phyloP scores from a whole-genome alignment of 2,888 invertebrate genomes.

The Drosophila mimica region DNA sequence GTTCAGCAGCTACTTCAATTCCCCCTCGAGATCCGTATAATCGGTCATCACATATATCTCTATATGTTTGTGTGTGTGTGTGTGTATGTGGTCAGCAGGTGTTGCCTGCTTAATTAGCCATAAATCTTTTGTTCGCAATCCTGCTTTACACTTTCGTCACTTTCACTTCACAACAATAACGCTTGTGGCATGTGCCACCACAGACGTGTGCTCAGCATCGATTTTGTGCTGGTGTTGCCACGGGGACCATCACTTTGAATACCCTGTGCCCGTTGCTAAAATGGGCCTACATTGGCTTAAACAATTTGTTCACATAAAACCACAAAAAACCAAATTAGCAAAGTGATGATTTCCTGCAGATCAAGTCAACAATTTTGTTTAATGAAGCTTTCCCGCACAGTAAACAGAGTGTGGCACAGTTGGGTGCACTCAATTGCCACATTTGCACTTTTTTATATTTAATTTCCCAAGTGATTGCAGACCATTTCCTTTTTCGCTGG shows the following conservation, averaged over 20 bases:
- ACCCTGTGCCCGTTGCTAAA: not conserved
- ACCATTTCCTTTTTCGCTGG: slow-evolving; percentile 43
- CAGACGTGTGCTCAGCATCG: slow-evolving; percentile 28
- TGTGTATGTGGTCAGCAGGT: slow-evolving; percentile 27
- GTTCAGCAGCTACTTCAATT: not conserved
- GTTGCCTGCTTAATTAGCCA: slow-evolving; percentile 32
- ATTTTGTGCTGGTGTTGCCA: slow-evolving; percentile 15
- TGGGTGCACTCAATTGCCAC: not conserved
- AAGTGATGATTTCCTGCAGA: not conserved
- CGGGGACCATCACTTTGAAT: slow-evolving; percentile 7
- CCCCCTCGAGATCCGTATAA: not conserved
- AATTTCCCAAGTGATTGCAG: slow-evolving; percentile 67
- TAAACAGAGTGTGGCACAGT: slow-evolving; percentile 1
- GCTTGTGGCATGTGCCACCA: slow-evolving; percentile 26
- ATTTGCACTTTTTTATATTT: slow-evolving; percentile 41
- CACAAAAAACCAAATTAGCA: not conserved
- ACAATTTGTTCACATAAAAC: not conserved
- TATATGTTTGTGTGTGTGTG: not conserved
- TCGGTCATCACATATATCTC: slow-evolving; percentile 3
- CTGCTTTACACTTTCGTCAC: slow-evolving; percentile 41
- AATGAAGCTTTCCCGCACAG: not conserved
- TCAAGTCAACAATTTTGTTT: not conserved
- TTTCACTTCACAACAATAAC: slow-evolving; percentile 41
- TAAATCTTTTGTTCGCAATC: slow-evolving; percentile 35
- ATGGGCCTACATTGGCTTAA: not conserved